Evolutionary conservation across 1,140 invertebrate species (phyloP), one percentile per base, ranked within the genome.

Genomic region (Akabosia matsudoensis): DNA sequence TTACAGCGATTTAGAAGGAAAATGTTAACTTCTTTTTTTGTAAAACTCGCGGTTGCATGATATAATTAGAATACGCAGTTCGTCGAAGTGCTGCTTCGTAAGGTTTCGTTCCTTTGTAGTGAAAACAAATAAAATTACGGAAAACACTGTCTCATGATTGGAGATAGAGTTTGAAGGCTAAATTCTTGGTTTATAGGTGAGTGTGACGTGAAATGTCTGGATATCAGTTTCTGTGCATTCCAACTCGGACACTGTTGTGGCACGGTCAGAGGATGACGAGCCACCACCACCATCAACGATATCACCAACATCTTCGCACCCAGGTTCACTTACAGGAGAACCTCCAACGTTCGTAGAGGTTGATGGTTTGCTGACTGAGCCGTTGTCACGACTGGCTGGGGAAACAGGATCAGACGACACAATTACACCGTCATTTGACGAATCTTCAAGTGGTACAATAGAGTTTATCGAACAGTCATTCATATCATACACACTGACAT

Each of bases 121-220:
- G n/a, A n/a, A n/a, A n/a, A n/a, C n/a, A 22, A 24, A 56, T 13
- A 56, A 3, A 56, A 22, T 56, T n/a, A 22, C 14, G 24, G 22
- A 3, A 56, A 56, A 24, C 14, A 24, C n/a, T 10, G 10, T 56
- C 24, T 56, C 10, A 13, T 16, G 54, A n/a, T 56, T 56, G 7
- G 54, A 45, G 54, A 56, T 13, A 45, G 54, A 56, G 61, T 7
- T 7, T 13, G 28, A 67, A 31, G 61, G 61, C 61, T 87, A 90
- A 82, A 90, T 89, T 78, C 89, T 85, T 45, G 89, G 89, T 80
- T 90, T 90, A 81, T 90, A 90, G 1, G 88, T 90, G 64, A 90
- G 84, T 30, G 88, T 90, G 64, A 90, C 87, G 83, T 89, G 89
- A 81, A 89, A 88, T 33, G 88, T 89, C 83, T 89, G 88, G 76